These are phyloP conservation scores for Drosophila kanapiae DNA, from an alignment of 1,140 invertebrate species.

Conservation along the genomic window DNA sequence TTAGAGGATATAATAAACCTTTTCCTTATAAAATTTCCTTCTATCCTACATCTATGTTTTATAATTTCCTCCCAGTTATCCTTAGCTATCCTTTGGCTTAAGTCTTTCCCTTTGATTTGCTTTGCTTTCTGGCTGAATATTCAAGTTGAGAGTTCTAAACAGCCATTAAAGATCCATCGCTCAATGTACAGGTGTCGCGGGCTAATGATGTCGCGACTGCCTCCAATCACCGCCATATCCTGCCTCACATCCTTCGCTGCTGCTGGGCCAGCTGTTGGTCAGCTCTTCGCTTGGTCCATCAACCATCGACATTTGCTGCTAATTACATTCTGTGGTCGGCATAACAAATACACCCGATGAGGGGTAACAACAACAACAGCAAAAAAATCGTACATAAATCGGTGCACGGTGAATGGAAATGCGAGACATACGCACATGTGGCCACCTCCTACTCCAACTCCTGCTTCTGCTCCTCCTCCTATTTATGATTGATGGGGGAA, in stretches of 20 bases:
- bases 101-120: neutral
- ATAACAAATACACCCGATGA: conserved; percentile 71
- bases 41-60: too few species aligned
- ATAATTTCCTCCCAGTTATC: neutral
- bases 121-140: neutral
- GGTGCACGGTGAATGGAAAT: conserved; percentile 24
- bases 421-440: conserved; percentile 59
- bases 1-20: neutral
- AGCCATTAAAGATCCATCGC: conserved; percentile 29
- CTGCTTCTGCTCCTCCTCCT: conserved; percentile 19
- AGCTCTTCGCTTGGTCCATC: conserved; percentile 40
- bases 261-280: conserved; percentile 28
- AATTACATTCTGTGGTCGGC: conserved; percentile 81
- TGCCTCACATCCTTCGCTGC: neutral
- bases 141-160: too few species aligned
- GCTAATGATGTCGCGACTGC: conserved; percentile 40
- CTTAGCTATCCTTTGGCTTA: neutral
- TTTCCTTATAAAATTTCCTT: neutral
- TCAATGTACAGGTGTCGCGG: conserved; percentile 32
- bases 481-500: conserved; percentile 77
- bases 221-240: conserved; percentile 6
- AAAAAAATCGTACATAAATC: conserved; percentile 24
- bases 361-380: neutral
- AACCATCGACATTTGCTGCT: conserved; percentile 75
- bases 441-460: conserved; percentile 7